Evolutionary conservation across 1,140 invertebrate species (phyloP).

Genomic region (Drosophila equinoxialis): DNA sequence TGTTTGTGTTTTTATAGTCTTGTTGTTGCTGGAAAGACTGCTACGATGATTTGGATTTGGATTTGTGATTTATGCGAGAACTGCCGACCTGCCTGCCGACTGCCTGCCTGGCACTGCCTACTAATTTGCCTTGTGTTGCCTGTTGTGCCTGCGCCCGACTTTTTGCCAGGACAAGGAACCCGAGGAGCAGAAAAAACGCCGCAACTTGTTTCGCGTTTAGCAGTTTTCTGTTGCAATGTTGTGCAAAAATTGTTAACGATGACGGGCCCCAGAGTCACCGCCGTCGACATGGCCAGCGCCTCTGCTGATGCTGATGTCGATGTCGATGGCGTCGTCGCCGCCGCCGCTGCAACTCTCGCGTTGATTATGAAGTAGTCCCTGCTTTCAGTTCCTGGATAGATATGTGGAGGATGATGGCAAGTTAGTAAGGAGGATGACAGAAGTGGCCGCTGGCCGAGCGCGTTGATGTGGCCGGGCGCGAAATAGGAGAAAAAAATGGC

Average conservation of each 20-base stretch:
- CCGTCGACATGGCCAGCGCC: conserved; percentile 27
- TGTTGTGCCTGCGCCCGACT: conserved; percentile 42
- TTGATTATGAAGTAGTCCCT: conserved; percentile 57
- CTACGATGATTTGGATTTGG: conserved; percentile 6
- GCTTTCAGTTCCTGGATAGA: conserved; percentile 16
- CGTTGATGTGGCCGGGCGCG: conserved; percentile 34
- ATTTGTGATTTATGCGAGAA: conserved; percentile 74
- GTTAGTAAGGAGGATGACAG: conserved; percentile 27
- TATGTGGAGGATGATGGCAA: conserved; percentile 3
- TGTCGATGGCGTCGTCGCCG: conserved; percentile 30
- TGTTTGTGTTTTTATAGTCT: conserved; percentile 16
- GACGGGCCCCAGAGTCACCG: conserved; percentile 61
- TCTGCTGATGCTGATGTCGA: conserved; percentile 57
- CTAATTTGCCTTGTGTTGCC: conserved; percentile 59
- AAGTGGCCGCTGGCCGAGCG: conserved; percentile 37
- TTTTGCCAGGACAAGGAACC: conserved; percentile 60
- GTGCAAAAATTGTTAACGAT: conserved; percentile 79
- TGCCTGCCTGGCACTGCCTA: conserved; percentile 69
- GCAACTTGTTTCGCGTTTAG: conserved; percentile 83
- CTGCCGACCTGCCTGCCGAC: conserved; percentile 66
- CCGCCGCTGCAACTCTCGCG: conserved; percentile 61
- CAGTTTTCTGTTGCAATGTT: conserved; percentile 82
- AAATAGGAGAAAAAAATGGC: conserved; percentile 47
- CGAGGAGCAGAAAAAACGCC: conserved; percentile 81
- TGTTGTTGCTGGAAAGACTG: background rate